A percentile compares a stretch with the other conserved stretches of the same genome.
Evolutionary conservation across 2,888 invertebrate genomes (phyloP).

Genomic region (Drosophila imparisetae): DNA sequence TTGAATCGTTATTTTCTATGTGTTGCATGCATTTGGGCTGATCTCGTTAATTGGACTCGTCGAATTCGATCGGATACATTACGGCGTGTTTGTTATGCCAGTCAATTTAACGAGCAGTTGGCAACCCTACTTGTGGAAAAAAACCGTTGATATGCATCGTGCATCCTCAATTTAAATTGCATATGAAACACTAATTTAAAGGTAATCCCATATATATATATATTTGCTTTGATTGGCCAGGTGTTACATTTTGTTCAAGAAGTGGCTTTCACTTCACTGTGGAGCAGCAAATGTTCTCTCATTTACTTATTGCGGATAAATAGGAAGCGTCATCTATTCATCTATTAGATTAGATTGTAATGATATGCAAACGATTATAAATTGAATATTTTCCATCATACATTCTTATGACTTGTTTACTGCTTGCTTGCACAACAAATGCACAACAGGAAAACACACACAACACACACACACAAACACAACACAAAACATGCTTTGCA

Average conservation of each 20-base stretch:
- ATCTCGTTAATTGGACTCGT: background rate
- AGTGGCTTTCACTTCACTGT: background rate
- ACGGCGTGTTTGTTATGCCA: background rate
- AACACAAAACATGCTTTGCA: conserved; percentile 12
- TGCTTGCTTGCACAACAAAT: background rate
- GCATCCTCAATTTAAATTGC: background rate
- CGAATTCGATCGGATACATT: background rate
- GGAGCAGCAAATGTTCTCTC: background rate
- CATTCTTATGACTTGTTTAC: background rate
- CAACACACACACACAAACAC: conserved; percentile 6
- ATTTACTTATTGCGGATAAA: background rate
- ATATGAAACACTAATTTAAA: background rate
- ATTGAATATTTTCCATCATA: background rate
- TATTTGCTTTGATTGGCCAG: background rate
- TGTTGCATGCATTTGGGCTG: conserved; percentile 49
- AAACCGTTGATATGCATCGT: background rate
- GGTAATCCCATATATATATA: too few relatives aligned
- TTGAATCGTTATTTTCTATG: background rate
- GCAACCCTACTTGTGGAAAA: background rate
- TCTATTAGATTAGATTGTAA: background rate
- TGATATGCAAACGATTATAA: background rate
- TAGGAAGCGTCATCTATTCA: background rate
- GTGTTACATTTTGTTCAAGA: background rate
- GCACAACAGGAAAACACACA: background rate
- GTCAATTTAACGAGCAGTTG: background rate